Evolutionary conservation across 2,113 vertebrate genomes (phyloP), one percentile per base, ranked within the genome.

Genomic region (Cyanoderma ruficeps): DNA sequence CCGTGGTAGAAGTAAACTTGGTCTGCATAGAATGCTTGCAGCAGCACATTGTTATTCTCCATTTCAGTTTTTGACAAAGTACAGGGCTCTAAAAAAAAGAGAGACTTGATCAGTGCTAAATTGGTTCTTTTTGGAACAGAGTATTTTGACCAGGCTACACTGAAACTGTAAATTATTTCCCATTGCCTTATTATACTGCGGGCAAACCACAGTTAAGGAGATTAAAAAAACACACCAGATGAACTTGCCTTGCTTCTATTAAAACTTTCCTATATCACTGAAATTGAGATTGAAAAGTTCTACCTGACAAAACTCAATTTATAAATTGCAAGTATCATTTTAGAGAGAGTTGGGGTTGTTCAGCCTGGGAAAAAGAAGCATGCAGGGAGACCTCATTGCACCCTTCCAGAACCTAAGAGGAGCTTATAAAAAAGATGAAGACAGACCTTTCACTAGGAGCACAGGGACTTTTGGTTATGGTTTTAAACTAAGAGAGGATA

Each of bases 11-110:
- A 97, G 77, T 97, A 74, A 44, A 95, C 79, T 78, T 97, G 96
- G 16, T 97, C 81, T 47, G 97, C 93, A 93, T 97, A 98, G 91
- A 84, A 83, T 59, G 92, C 95, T 91, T 97, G 97, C 65, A 98
- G 86, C n/a, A 89, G 61, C 74, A 98, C 84, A 20, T 98, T 97
- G 53, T 98, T 98, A 50, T 96, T 95, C 46, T 97, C 93, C 98
- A 98, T 98, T 82, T 97, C 96, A 50, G 17, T 67, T 69, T 70
- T 77, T 81, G 98, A 98, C 92, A 98, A 95, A 33, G 47, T 93
- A 57, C 98, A 98, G 5, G 98, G 98, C 41, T 97, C 98, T 98
- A n/a, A 77, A 69, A 78, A 80, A n/a, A 46, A 59, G 41, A 83
- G 47, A 92, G 6, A 85, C 5, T 75, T 41, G 67, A 52, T 69